Base-by-base conservation (phyloP, 2,888 invertebrate genomes). In the Chalcosyrphus nemorum region DNA sequence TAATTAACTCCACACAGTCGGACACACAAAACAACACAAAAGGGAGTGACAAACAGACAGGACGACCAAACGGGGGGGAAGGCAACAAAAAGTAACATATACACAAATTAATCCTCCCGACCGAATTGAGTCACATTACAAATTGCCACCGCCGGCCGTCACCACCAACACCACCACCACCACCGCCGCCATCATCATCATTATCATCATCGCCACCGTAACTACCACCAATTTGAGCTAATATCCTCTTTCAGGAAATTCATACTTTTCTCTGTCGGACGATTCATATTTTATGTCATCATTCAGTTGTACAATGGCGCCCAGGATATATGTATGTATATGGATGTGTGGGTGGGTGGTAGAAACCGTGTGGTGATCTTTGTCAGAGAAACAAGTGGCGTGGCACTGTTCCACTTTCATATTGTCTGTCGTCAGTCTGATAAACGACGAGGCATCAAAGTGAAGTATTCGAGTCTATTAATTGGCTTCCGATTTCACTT, bases 401-500 rank as follows among this genome's bases (percentile, higher is more conserved):
- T 19, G 54, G 24, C 35, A n/a, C 13, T 21, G 27, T 11, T 47
- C 52, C 41, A 35, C 38, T 66, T 32, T 45, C 38, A 38, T 45
- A 50, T 54, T 68, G 41, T 72, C 63, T 57, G 72, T 74, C 50
- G 72, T 50, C 45, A 38, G 27, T 32, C 61, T 77, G 82, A 78
- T 68, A 82, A 78, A 82, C 68, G 78, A 74, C 50, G 68, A 52
- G 41, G 41, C 72, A 78, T 82, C 78, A 78, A 41, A 56, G 66
- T 82, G 82, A 82, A 56, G 78, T 68, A 82, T 82, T 74, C 11
- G 72, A 68, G 61, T 32, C 66, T 27, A 82, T 82, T 82, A 78
- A 82, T 82, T 82, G 78, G 61, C 78, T 74, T 82, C 72, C 82
- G 68, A 82, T 82, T 82, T 82, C 82, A 78, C 77, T 82, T 77